Evolutionary conservation across 2,797 vertebrate species (phyloP).

Genomic region (Ataeniobius toweri): DNA sequence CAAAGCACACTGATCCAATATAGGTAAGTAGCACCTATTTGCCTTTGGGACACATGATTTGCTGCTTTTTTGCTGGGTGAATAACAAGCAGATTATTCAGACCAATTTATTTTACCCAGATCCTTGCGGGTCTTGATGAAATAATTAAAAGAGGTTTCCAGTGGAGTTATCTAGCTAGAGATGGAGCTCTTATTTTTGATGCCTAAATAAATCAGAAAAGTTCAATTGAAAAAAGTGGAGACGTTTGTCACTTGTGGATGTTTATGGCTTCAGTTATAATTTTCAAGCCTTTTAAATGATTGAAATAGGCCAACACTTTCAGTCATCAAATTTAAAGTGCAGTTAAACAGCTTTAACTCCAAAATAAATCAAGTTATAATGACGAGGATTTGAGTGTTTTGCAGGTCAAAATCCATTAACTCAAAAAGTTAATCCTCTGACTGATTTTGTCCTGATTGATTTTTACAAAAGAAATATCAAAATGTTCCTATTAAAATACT

Average conservation of each 20-base stretch:
- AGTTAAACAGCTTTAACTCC: neutral
- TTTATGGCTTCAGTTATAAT: neutral
- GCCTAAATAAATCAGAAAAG: neutral
- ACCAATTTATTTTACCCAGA: neutral
- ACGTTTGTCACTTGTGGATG: neutral
- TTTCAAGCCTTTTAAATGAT: neutral
- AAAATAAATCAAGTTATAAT: neutral
- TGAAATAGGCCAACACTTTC: neutral
- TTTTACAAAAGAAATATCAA: conserved; percentile 2
- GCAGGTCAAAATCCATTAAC: conserved; percentile 2
- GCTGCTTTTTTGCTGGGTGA: neutral
- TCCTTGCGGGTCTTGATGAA: neutral
- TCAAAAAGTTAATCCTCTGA: neutral
- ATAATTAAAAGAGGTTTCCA: neutral
- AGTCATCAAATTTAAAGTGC: neutral
- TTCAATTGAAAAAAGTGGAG: neutral
- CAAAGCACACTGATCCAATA: neutral
- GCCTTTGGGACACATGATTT: neutral
- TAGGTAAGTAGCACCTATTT: neutral
- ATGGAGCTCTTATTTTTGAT: neutral
- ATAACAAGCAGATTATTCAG: neutral
- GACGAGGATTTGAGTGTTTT: neutral
- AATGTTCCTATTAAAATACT: conserved; percentile 25
- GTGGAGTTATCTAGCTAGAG: neutral
- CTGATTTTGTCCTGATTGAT: conserved; percentile 1